phyloP scores from a whole-genome alignment of 2,888 invertebrate genomes.

The Lycia hirtaria region DNA sequence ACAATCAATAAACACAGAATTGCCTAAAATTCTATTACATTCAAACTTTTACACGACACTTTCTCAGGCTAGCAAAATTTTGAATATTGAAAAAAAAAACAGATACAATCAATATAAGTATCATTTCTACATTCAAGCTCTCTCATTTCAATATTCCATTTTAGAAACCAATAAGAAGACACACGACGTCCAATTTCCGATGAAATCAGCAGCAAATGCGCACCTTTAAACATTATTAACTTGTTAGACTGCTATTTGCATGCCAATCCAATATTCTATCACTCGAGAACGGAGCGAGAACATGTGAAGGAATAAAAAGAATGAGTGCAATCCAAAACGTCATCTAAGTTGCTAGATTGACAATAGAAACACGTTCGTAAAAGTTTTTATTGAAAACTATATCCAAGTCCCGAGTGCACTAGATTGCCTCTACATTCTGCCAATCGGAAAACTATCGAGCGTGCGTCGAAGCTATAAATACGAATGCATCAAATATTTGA shows the following conservation, averaged over 20 bases:
- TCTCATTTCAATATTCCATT: not conserved
- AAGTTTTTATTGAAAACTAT: conserved; percentile 28
- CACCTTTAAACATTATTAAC: conserved; percentile 17
- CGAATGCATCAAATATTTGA: conserved; percentile 33
- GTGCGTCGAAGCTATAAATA: conserved; percentile 23
- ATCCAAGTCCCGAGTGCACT: conserved; percentile 21
- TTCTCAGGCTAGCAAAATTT: not conserved
- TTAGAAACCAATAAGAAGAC: conserved; percentile 5
- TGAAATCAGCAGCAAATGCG: conserved; percentile 15
- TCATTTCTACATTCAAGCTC: not conserved
- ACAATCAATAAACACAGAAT: conserved; percentile 30
- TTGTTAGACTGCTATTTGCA: conserved; percentile 22
- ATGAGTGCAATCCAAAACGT: conserved; percentile 33
- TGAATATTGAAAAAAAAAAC: not conserved
- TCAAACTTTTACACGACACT: not conserved
- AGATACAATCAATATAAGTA: not conserved
- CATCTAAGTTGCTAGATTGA: conserved; percentile 30
- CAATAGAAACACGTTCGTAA: conserved; percentile 21
- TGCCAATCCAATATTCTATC: conserved; percentile 25
- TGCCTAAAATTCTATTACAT: conserved; percentile 17
- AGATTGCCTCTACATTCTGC: conserved; percentile 28
- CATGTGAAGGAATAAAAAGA: conserved; percentile 24
- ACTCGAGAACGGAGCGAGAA: conserved; percentile 26
- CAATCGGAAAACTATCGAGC: conserved; percentile 30
- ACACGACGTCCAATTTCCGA: conserved; percentile 9